phyloP scores from a whole-genome alignment of 2,797 vertebrate genomes.

The Pipistrellus nathusii region DNA sequence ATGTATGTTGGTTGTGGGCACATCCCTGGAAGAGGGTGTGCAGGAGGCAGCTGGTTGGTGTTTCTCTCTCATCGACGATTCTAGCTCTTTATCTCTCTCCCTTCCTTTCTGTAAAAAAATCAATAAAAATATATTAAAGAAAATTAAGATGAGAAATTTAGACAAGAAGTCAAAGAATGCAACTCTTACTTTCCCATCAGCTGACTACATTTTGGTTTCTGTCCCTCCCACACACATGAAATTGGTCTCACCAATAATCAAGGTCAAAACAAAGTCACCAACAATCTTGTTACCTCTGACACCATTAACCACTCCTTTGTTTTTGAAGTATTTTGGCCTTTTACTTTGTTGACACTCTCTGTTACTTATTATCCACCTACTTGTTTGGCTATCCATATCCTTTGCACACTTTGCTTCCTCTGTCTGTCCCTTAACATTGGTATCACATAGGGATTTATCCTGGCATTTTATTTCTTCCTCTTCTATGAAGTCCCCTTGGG shows the following conservation, averaged over 20 bases:
- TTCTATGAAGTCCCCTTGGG: neutral
- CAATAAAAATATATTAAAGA: neutral
- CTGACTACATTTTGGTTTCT: neutral
- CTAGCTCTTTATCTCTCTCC: no score
- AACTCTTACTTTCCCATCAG: neutral
- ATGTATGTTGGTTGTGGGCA: no score
- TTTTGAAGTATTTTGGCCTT: neutral
- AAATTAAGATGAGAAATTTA: slow-evolving; percentile 39
- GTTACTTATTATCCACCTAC: neutral
- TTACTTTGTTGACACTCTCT: neutral
- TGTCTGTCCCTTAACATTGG: neutral
- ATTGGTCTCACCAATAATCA: neutral
- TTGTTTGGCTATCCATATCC: neutral
- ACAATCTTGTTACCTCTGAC: neutral
- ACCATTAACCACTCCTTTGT: neutral
- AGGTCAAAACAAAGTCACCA: neutral
- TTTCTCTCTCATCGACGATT: no score
- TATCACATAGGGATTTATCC: neutral
- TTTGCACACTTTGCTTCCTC: neutral
- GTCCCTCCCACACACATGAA: neutral
- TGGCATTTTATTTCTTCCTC: neutral
- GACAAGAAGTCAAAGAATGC: neutral
- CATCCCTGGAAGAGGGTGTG: no score
- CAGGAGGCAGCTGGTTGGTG: no score
- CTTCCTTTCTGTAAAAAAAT: no score